Percentiles rank a stretch among this genome's conserved stretches.
Conservation (phyloP, 2,888 invertebrate species). For the Lottia gigantea region DNA sequence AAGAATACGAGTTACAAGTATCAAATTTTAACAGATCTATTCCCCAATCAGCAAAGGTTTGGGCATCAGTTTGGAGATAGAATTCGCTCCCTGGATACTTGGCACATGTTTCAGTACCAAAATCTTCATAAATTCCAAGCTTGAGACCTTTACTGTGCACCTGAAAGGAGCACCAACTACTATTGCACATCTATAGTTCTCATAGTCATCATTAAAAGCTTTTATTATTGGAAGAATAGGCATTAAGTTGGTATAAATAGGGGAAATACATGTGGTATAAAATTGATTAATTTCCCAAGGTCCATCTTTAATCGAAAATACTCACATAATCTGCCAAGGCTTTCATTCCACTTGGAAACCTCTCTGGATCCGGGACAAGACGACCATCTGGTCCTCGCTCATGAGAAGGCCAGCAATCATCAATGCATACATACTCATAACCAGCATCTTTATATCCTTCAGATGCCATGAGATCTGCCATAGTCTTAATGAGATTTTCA, state of each 20-base stretch:
- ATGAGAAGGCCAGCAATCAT: conserved; percentile 90
- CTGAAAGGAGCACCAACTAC: conserved; percentile 28
- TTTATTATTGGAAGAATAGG: too few species aligned
- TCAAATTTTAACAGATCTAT: conserved; percentile 98
- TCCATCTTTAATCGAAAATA: conserved; percentile 47
- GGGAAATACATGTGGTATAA: too few species aligned
- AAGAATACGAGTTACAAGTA: conserved; percentile 92
- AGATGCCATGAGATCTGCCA: conserved; percentile 71
- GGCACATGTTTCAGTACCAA: conserved; percentile 96
- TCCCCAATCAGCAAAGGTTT: conserved; percentile 91
- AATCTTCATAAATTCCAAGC: conserved; percentile 98
- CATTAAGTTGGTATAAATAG: too few species aligned
- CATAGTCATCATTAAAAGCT: too few species aligned
- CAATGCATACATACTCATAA: conserved; percentile 80
- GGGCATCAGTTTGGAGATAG: conserved; percentile 86
- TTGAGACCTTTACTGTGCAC: conserved; percentile 78
- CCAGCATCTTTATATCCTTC: conserved; percentile 91
- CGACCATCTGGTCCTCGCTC: conserved; percentile 79
- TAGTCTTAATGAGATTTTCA: conserved; percentile 66
- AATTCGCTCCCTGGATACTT: conserved; percentile 96
- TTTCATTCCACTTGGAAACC: conserved; percentile 94
- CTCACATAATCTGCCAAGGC: conserved; percentile 90
- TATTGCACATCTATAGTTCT: neutral
- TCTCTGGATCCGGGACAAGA: conserved; percentile 84
- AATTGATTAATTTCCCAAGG: too few species aligned